Conservation (phyloP, 2,113 vertebrate genomes). For the Polypterus senegalus region DNA sequence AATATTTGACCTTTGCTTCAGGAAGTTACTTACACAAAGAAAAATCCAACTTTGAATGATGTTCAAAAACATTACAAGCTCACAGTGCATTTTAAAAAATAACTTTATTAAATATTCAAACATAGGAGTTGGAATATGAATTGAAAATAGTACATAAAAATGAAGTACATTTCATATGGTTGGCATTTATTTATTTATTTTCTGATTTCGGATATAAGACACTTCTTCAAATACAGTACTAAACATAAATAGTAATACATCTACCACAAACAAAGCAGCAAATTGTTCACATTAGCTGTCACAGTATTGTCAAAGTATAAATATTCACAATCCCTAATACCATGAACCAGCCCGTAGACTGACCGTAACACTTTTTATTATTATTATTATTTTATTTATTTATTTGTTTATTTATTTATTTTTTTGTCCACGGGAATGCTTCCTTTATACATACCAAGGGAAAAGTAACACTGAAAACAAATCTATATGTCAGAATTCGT, state of each 20-base stretch:
- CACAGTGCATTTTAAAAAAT: conserved; percentile 6
- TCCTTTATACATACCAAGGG: neutral
- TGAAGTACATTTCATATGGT: neutral
- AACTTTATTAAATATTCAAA: conserved; percentile 72
- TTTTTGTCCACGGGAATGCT: neutral
- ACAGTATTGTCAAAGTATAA: conserved; percentile 48
- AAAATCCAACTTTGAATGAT: neutral
- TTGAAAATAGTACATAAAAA: conserved; percentile 29
- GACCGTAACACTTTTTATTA: neutral
- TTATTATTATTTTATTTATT: neutral
- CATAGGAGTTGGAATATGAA: conserved; percentile 55
- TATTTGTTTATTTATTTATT: neutral
- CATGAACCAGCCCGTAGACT: neutral
- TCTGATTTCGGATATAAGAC: conserved; percentile 57
- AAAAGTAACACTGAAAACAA: neutral
- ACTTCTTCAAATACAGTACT: conserved; percentile 59
- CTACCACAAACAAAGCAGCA: conserved; percentile 63
- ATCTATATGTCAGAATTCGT: conserved; percentile 5
- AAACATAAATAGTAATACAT: conserved; percentile 74
- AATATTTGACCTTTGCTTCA: neutral
- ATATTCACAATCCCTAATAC: neutral
- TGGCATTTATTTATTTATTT: conserved; percentile 19
- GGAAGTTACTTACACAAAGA: neutral
- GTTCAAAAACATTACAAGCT: neutral
- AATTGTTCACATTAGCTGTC: conserved; percentile 65